These are phyloP conservation scores for Phaethornis superciliosus DNA, from an alignment of 2,113 vertebrate genomes.

Conservation along the genomic window DNA sequence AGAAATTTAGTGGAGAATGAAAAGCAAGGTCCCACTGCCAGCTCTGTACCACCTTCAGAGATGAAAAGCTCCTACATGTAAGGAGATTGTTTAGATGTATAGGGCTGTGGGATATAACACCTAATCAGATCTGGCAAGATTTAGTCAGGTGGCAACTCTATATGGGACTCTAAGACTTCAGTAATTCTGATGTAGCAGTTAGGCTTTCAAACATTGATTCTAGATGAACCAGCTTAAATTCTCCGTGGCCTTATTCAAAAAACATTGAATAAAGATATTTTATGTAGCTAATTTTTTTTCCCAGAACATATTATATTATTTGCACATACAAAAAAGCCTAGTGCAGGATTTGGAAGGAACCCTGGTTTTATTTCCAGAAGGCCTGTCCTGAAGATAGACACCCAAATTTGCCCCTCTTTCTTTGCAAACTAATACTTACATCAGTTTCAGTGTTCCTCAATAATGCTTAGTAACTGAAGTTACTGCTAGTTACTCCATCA, in stretches of 20 bases:
- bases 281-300: too few species aligned
- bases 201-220: not conserved
- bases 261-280: not conserved
- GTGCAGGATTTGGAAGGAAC: too few species aligned
- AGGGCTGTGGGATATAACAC: not conserved
- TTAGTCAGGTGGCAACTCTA: not conserved
- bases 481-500: too few species aligned
- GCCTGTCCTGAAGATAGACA: too few species aligned
- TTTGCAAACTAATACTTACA: too few species aligned
- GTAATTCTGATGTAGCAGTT: not conserved
- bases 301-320: too few species aligned
- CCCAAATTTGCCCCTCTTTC: too few species aligned
- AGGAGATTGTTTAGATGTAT: rapidly evolving
- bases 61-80: not conserved
- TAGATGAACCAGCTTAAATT: not conserved
- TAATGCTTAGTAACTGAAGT: too few species aligned
- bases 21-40: not conserved
- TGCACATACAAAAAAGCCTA: too few species aligned
- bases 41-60: not conserved
- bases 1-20: not conserved
- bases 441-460: too few species aligned
- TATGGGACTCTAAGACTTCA: not conserved
- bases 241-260: not conserved
- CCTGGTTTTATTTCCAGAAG: too few species aligned
- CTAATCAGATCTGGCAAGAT: not conserved